Conservation (phyloP, 2,888 invertebrate genomes). For the Prostheceraeus crozeri region DNA sequence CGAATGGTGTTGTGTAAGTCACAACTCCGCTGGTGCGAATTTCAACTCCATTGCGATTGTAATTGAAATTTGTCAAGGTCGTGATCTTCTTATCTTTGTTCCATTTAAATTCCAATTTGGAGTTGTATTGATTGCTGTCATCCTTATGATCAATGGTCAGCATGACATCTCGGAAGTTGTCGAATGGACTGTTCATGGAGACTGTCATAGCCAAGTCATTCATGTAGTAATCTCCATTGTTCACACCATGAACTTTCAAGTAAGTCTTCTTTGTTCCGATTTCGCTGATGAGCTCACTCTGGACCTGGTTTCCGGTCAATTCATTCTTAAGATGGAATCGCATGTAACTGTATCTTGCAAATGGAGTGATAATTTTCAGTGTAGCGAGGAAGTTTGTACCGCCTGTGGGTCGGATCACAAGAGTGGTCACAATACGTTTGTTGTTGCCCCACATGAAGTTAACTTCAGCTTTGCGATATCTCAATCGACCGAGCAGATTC, state of each 20-base stretch:
- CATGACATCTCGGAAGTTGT: neutral
- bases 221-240: neutral
- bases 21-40: too few species aligned
- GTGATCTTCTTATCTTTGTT: too few species aligned
- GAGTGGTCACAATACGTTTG: constrained; percentile 17
- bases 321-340: constrained; percentile 26
- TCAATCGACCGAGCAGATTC: constrained; percentile 29
- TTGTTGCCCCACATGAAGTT: constrained; percentile 32
- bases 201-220: neutral
- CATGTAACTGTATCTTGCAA: constrained; percentile 21
- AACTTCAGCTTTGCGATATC: constrained; percentile 30
- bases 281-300: neutral
- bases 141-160: neutral
- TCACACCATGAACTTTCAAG: neutral
- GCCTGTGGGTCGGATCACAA: constrained; percentile 23
- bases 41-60: too few species aligned
- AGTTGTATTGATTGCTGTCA: too few species aligned
- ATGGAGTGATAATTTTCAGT: constrained; percentile 15
- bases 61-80: too few species aligned
- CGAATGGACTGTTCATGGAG: neutral
- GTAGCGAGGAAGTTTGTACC: constrained; percentile 20
- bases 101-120: too few species aligned
- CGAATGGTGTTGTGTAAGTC: too few species aligned
- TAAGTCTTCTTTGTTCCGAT: neutral
- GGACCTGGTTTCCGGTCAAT: neutral